phyloP scores from a whole-genome alignment of 2,888 invertebrate genomes.

The Rhorus exstirpatorius region DNA sequence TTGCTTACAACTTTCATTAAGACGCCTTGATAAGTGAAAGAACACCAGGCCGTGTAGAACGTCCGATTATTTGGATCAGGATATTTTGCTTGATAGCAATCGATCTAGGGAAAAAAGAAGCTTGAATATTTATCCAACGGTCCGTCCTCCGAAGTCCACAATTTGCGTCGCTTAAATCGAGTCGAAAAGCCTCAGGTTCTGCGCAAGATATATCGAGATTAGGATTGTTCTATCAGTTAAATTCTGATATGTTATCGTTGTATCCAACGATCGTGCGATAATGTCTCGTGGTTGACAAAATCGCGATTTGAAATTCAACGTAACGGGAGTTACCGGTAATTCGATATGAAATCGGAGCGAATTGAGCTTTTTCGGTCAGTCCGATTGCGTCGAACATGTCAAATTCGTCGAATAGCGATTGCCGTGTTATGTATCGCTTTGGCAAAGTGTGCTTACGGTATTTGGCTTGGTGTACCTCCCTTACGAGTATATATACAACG shows the following conservation, averaged over 20 bases:
- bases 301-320: background rate
- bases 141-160: too few species aligned
- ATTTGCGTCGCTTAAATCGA: background rate
- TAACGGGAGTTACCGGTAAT: constrained; percentile 21
- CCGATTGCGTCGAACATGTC: constrained; percentile 51
- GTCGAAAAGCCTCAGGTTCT: background rate
- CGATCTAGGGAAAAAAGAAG: too few species aligned
- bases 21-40: too few species aligned
- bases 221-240: background rate
- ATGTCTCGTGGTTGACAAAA: constrained; percentile 4
- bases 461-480: constrained; percentile 38
- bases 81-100: background rate
- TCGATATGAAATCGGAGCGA: constrained; percentile 41
- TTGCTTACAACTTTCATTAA: too few species aligned
- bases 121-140: too few species aligned
- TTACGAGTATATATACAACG: constrained; percentile 9
- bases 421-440: constrained; percentile 9
- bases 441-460: constrained; percentile 28
- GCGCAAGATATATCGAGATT: background rate
- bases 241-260: background rate
- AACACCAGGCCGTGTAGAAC: too few species aligned
- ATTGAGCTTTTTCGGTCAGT: constrained; percentile 40
- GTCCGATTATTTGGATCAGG: too few species aligned
- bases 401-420: constrained; percentile 45
- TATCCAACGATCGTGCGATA: background rate